Conservation (phyloP, 2,113 vertebrate genomes). For the Stegastes partitus region DNA sequence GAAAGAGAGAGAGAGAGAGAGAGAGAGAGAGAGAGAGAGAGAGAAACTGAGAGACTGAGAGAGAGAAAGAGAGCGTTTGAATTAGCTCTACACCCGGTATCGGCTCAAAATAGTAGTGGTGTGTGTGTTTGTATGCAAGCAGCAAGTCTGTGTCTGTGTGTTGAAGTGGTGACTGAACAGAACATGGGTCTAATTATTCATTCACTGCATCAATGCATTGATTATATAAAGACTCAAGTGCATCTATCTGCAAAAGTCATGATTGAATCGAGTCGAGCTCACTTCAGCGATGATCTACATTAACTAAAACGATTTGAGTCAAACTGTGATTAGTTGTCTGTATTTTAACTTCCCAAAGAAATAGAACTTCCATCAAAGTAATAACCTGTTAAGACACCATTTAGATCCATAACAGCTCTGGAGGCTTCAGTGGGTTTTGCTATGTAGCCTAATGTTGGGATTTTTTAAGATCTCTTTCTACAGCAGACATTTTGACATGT, state of each 20-base stretch:
- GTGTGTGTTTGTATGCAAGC: background rate
- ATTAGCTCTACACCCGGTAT: background rate
- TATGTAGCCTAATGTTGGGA: background rate
- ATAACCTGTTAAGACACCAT: too few relatives aligned
- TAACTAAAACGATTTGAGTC: background rate
- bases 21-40: background rate
- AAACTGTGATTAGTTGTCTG: background rate
- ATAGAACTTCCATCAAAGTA: too few relatives aligned
- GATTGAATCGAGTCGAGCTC: background rate
- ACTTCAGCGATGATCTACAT: background rate
- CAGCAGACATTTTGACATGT: background rate
- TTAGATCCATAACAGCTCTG: background rate
- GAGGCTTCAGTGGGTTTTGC: background rate
- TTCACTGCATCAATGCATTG: background rate
- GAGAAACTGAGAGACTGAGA: background rate
- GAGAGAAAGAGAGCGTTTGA: background rate
- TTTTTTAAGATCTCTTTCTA: background rate
- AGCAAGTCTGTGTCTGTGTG: background rate
- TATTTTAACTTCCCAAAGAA: constrained; percentile 1
- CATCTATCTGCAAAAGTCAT: constrained; percentile 7
- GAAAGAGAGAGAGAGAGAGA: background rate
- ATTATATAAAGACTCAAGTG: background rate
- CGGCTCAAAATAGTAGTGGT: constrained; percentile 23
- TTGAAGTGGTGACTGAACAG: background rate
- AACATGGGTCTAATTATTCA: background rate